Percentiles rank a stretch among this genome's conserved stretches.
phyloP scores from a whole-genome alignment of 2,113 vertebrate genomes.

The Puma concolor region DNA sequence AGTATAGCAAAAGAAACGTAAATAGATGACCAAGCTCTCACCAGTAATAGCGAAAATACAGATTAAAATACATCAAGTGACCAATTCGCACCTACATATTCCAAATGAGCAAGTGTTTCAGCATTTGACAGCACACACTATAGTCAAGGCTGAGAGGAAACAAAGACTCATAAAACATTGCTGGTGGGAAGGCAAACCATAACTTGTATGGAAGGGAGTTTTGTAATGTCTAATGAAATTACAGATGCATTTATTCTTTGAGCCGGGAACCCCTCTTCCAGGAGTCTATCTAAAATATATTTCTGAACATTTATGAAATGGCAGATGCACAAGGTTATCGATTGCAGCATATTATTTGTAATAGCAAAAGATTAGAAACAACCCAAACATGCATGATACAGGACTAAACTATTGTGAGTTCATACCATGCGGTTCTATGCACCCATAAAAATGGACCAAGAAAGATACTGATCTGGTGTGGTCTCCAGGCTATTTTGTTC shows the following conservation, averaged over 20 bases:
- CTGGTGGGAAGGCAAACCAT: not conserved
- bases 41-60: slow-evolving; percentile 11
- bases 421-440: not conserved
- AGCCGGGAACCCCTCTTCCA: not conserved
- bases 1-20: not conserved
- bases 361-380: not conserved
- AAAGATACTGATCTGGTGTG: not conserved
- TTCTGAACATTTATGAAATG: not conserved
- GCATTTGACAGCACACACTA: not conserved
- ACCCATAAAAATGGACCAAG: not conserved
- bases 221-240: not conserved
- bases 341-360: not conserved
- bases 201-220: not conserved
- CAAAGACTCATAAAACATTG: not conserved
- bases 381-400: not conserved
- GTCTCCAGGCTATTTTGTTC: not conserved
- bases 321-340: not conserved
- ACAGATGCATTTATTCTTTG: not conserved
- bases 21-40: not conserved
- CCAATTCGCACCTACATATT: not conserved
- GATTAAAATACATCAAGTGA: not conserved
- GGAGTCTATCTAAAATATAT: not conserved
- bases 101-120: not conserved
- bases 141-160: slow-evolving; percentile 2
- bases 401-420: not conserved